phyloP scores from a whole-genome alignment of 2,113 vertebrate genomes.

The Eulemur rufifrons region DNA sequence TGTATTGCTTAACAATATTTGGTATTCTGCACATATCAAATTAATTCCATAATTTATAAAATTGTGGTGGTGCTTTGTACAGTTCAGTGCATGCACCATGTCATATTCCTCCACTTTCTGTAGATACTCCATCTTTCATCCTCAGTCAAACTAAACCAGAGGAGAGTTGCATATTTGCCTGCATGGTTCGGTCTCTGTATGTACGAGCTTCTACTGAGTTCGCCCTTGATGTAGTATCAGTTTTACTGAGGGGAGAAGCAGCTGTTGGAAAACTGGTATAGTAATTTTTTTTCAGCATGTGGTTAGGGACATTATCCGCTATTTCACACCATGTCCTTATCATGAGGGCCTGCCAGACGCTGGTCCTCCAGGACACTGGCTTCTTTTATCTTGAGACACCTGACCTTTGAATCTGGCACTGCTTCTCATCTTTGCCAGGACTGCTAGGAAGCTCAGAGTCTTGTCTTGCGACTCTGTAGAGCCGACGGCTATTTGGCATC shows the following conservation, averaged over 20 bases:
- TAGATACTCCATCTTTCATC: neutral
- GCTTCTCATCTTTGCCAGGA: neutral
- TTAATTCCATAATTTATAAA: neutral
- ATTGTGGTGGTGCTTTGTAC: too few species aligned
- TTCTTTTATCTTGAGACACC: neutral
- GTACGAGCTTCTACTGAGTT: neutral
- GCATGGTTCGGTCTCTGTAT: neutral
- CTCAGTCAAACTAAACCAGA: neutral
- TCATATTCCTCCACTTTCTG: neutral
- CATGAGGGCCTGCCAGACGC: fast-evolving
- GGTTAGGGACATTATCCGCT: fast-evolving
- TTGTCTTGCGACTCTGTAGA: neutral
- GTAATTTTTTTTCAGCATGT: neutral
- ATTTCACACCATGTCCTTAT: neutral
- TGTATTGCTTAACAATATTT: neutral
- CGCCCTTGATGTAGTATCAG: neutral
- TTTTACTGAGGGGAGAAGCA: neutral
- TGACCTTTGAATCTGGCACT: too few species aligned
- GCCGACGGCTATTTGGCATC: neutral
- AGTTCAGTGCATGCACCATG: neutral
- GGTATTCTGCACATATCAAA: too few species aligned
- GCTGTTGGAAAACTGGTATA: neutral
- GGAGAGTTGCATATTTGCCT: neutral
- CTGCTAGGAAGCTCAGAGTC: neutral
- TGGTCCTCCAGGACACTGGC: neutral